Evolutionary conservation across 2,113 vertebrate species (phyloP).

Genomic region (Lichenostomus cassidix): DNA sequence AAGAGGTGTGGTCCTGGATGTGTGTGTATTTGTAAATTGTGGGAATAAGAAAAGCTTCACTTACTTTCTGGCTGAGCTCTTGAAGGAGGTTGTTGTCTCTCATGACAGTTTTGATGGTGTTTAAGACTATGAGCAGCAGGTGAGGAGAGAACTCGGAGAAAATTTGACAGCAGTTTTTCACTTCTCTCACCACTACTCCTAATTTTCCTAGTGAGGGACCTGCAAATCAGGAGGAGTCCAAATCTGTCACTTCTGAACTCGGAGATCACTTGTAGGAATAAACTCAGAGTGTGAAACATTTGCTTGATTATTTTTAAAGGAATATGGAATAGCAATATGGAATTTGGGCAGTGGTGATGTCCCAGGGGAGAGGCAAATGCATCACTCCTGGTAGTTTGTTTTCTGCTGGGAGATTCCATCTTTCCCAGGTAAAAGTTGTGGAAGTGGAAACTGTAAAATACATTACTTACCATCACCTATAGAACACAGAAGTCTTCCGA

Average conservation of each 20-base stretch:
- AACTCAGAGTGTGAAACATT: background rate
- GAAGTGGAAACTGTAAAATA: background rate
- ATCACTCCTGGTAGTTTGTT: background rate
- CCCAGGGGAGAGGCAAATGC: fast-evolving
- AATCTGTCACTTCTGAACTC: background rate
- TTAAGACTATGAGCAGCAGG: background rate
- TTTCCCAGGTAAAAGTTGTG: background rate
- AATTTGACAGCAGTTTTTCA: too few species aligned
- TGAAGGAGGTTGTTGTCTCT: background rate
- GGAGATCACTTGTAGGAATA: background rate
- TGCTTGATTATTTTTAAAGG: fast-evolving
- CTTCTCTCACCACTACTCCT: fast-evolving
- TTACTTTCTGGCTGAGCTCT: slow-evolving; percentile 2
- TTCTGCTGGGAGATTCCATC: background rate
- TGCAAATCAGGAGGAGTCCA: background rate
- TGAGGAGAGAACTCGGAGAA: background rate
- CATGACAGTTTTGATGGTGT: background rate
- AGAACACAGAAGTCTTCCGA: too few species aligned
- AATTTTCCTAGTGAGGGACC: background rate
- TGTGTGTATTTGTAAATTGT: background rate
- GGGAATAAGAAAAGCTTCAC: background rate
- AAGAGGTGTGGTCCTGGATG: too few species aligned
- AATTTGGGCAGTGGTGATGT: fast-evolving
- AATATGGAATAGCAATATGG: fast-evolving
- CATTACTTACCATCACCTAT: slow-evolving; percentile 26